Evolutionary conservation across 1,140 invertebrate genomes (phyloP), one percentile per base, ranked within the genome.

Genomic region (Thalassaphorura encarpata): DNA sequence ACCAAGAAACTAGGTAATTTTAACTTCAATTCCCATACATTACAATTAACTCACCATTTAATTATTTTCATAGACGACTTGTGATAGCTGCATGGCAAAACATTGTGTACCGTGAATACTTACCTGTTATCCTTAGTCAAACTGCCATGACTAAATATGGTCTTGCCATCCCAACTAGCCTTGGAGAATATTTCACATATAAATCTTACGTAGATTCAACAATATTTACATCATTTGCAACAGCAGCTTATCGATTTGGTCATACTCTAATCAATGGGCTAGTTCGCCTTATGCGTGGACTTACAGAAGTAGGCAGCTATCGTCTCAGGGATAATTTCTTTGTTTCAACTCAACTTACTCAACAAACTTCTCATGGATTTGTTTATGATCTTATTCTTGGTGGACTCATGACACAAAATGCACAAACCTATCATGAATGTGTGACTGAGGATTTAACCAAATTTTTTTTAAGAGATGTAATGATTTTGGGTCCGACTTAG

Each of bases 51-150:
- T n/a, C n/a, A n/a, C n/a, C n/a, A n/a, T n/a, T n/a, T n/a, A n/a
- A n/a, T n/a, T n/a, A n/a, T n/a, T n/a, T n/a, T n/a, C n/a, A n/a
- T 0, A 77, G 91, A 58, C 78, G 89, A 26, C 90, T 97, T 63
- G 80, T 86, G 43, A 88, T 90, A 45, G 92, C 92, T 2, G 79
- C 87, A 68, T 83, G 91, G 52, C 91, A 97, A 70, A 90, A 96
- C 63, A 84, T 97, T 42, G 91, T 89, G 0, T 96, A 84, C 71
- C 92, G 91, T 67, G 90, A 97, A 73, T 97, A 90, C 71, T 71
- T 97, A 46, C 93, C 93, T 15, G 87, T 96, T 66, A 72, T 97
- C 13, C 75, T 97, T 3, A 91, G n/a, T n/a, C n/a, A n/a, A n/a
- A n/a, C 90, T 57, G 82, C 90, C 11, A 93, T 95, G 86, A 78